Conservation (phyloP, 2,888 invertebrate species). For the Trissolcus japonicus region DNA sequence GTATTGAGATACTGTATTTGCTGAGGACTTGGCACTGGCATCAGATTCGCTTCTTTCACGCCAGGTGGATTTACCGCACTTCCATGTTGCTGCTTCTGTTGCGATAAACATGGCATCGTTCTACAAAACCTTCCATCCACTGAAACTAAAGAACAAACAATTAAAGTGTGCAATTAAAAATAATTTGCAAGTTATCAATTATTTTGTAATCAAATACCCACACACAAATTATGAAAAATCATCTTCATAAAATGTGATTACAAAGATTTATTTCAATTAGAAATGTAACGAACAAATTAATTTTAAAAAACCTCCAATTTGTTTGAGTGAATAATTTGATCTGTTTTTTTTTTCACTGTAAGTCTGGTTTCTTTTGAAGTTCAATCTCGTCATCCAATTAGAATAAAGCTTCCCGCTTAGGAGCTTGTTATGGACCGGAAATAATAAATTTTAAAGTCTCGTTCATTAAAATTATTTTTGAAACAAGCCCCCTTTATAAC, state of each 20-base stretch:
- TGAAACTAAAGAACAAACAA: slow-evolving; percentile 64
- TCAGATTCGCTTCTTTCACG: slow-evolving; percentile 90
- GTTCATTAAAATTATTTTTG: slow-evolving; percentile 26
- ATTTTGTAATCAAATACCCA: too few relatives aligned
- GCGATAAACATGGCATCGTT: slow-evolving; percentile 81
- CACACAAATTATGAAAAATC: too few relatives aligned
- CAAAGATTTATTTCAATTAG: too few relatives aligned
- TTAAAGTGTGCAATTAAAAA: not conserved
- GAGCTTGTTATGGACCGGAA: slow-evolving; percentile 30
- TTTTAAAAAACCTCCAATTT: too few relatives aligned
- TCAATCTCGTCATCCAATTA: slow-evolving; percentile 18
- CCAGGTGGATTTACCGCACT: slow-evolving; percentile 73
- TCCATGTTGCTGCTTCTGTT: slow-evolving; percentile 78
- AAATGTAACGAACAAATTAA: too few relatives aligned
- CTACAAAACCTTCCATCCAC: slow-evolving; percentile 82
- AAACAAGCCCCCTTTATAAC: slow-evolving; percentile 6
- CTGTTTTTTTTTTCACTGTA: not conserved
- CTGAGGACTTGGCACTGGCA: slow-evolving; percentile 97
- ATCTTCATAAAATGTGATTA: too few relatives aligned
- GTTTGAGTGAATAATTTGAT: too few relatives aligned
- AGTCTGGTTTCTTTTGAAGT: slow-evolving; percentile 5
- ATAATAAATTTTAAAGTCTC: slow-evolving; percentile 27
- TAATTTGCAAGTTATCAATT: too few relatives aligned
- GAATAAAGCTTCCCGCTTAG: slow-evolving; percentile 2
- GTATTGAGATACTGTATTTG: slow-evolving; percentile 97